Evolutionary conservation across 2,888 invertebrate genomes (phyloP).

Genomic region (Andrena trimmerana): DNA sequence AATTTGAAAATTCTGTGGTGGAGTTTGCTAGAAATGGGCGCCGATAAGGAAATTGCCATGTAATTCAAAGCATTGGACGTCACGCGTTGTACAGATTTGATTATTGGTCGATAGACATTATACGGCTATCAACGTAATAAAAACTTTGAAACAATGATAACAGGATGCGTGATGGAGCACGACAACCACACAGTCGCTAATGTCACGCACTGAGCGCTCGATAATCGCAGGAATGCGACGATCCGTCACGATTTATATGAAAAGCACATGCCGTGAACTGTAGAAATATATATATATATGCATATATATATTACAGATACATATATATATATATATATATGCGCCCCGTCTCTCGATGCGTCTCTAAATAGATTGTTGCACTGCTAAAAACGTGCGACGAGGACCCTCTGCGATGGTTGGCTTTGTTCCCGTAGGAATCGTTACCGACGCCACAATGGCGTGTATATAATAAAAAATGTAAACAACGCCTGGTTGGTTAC

Average conservation of each 20-base stretch:
- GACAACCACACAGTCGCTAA: background rate
- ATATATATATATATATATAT: no score
- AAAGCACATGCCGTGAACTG: constrained; percentile 45
- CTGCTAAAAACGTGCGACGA: background rate
- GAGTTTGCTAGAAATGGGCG: constrained; percentile 19
- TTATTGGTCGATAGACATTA: background rate
- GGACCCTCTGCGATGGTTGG: background rate
- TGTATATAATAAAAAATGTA: constrained; percentile 47
- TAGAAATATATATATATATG: constrained; percentile 29
- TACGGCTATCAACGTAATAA: background rate
- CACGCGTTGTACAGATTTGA: background rate
- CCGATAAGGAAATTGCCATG: constrained; percentile 25
- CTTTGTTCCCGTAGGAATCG: background rate
- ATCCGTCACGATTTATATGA: constrained; percentile 9
- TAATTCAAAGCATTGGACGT: background rate
- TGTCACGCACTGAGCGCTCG: background rate
- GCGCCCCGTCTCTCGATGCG: background rate
- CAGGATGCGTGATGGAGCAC: background rate
- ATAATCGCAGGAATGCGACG: constrained; percentile 15
- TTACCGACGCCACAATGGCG: constrained; percentile 42
- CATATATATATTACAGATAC: no score
- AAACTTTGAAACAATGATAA: background rate
- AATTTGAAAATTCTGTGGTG: constrained; percentile 30
- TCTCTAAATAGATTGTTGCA: constrained; percentile 32
- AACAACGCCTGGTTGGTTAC: constrained; percentile 36